Conservation (phyloP, 2,888 invertebrate species). For the Apamea epomidion region DNA sequence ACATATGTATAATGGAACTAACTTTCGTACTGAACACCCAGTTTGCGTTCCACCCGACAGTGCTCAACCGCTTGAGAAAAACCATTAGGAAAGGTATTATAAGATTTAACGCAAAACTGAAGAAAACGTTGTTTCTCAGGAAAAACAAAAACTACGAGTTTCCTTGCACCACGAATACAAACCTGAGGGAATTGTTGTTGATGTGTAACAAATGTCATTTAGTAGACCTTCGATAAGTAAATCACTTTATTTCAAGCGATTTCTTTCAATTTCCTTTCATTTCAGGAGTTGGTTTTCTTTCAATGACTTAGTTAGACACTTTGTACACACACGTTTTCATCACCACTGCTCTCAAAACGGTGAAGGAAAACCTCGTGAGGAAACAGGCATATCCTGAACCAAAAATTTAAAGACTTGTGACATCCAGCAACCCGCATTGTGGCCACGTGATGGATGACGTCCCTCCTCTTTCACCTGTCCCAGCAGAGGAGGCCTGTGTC, state of each 20-base stretch:
- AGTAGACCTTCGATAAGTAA: not conserved
- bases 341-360: too few species aligned
- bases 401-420: too few species aligned
- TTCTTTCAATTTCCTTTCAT: not conserved
- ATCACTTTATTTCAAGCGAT: not conserved
- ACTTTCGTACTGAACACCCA: slow-evolving; percentile 7
- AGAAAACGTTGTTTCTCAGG: slow-evolving; percentile 9
- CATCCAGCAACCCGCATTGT: too few species aligned
- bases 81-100: slow-evolving; percentile 25
- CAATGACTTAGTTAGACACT: too few species aligned
- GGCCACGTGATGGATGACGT: too few species aligned
- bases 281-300: not conserved
- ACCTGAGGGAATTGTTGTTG: slow-evolving; percentile 24
- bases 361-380: too few species aligned
- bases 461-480: too few species aligned
- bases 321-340: not conserved
- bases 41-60: slow-evolving; percentile 11
- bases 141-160: too few species aligned
- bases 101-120: slow-evolving; percentile 48
- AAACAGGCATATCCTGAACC: too few species aligned
- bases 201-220: not conserved
- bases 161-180: slow-evolving; percentile 1
- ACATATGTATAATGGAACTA: not conserved
- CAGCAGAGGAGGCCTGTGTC: too few species aligned
- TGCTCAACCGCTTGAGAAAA: slow-evolving; percentile 13